Percentiles rank a stretch among this genome's conserved stretches.
Evolutionary conservation across 2,888 invertebrate species (phyloP).

Genomic region (Napeogenes sylphis): DNA sequence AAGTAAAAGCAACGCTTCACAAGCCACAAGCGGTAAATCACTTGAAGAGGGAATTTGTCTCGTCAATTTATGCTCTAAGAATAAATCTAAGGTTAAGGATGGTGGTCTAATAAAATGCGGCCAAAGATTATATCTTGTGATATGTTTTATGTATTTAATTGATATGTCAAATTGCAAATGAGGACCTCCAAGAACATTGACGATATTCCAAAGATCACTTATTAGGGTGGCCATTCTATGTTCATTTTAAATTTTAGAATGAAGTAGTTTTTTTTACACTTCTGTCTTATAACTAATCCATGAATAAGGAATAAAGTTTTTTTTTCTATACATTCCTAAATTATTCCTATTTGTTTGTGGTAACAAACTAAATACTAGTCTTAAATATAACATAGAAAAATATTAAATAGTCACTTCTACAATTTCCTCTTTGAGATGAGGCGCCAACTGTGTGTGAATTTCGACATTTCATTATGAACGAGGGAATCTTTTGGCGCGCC

Average conservation of each 20-base stretch:
- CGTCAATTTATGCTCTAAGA: conserved; percentile 61
- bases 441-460: conserved; percentile 39
- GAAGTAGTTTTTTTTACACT: no score
- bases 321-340: no score
- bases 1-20: conserved; percentile 33
- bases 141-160: neutral
- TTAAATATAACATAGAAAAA: no score
- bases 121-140: conserved; percentile 27
- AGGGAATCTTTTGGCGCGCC: conserved; percentile 48
- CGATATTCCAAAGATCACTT: no score
- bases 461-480: conserved; percentile 60
- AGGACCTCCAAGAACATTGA: no score
- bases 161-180: no score
- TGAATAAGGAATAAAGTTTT: no score
- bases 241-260: no score
- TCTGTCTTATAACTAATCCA: no score
- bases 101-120: conserved; percentile 40
- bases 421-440: conserved; percentile 30
- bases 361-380: no score
- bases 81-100: conserved; percentile 52
- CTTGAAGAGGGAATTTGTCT: conserved; percentile 54
- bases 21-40: conserved; percentile 48
- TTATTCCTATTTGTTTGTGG: no score
- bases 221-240: no score
- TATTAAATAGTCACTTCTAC: conserved; percentile 11